These are phyloP conservation scores for Boloria euphrosyne DNA, from an alignment of 2,888 invertebrate species.

Conservation along the genomic window DNA sequence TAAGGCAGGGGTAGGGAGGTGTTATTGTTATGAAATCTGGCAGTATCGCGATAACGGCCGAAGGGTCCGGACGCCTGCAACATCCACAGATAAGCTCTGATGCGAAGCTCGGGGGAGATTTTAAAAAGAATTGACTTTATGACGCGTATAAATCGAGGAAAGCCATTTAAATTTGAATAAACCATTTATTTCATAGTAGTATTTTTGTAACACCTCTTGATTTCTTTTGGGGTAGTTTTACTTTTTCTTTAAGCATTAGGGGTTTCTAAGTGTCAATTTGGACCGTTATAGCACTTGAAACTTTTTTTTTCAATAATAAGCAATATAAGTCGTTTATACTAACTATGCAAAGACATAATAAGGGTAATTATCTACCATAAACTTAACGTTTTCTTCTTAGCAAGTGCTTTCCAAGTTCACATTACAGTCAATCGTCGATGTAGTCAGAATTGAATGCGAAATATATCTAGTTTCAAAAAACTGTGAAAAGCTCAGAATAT, in stretches of 20 bases:
- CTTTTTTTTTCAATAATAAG: too few species aligned
- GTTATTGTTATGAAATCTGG: slow-evolving; percentile 74
- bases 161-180: slow-evolving; percentile 32
- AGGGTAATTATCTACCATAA: too few species aligned
- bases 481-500: neutral
- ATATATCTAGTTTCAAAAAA: too few species aligned
- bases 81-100: slow-evolving; percentile 70
- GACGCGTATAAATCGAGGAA: slow-evolving; percentile 40
- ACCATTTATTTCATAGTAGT: slow-evolving; percentile 26
- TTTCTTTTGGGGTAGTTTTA: neutral
- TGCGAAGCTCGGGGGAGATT: slow-evolving; percentile 55
- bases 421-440: too few species aligned
- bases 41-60: slow-evolving; percentile 70
- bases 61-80: slow-evolving; percentile 71
- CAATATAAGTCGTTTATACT: too few species aligned
- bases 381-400: too few species aligned
- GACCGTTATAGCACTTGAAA: too few species aligned
- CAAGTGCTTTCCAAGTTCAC: too few species aligned
- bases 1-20: slow-evolving; percentile 56
- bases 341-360: too few species aligned
- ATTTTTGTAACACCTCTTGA: neutral
- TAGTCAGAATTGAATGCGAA: too few species aligned
- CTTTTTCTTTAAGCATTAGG: neutral
- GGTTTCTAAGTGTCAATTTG: too few species aligned
- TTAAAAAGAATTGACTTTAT: slow-evolving; percentile 62